phyloP scores from a whole-genome alignment of 2,888 invertebrate species.

The Hirtodrosophila trivittata region DNA sequence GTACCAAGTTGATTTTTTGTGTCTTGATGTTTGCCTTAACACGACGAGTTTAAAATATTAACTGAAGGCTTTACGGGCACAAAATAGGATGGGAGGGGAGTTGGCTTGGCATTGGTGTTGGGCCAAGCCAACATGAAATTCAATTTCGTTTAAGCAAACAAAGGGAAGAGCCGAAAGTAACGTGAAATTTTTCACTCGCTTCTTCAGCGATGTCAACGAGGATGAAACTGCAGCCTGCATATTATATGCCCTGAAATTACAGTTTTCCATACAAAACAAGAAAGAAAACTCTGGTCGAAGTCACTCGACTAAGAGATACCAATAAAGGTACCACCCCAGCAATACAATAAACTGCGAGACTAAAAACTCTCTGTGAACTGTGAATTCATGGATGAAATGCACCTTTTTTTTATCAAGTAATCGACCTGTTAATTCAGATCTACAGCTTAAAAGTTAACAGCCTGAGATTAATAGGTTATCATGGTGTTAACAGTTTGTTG shows the following conservation, averaged over 20 bases:
- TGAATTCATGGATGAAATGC: no score
- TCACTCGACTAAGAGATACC: neutral
- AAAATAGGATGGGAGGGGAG: neutral
- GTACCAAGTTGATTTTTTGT: conserved; percentile 55
- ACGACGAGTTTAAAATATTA: conserved; percentile 71
- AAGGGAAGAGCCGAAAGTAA: conserved; percentile 35
- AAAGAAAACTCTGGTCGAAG: neutral
- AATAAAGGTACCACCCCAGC: no score
- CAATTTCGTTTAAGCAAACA: conserved; percentile 77
- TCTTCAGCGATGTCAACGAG: conserved; percentile 52
- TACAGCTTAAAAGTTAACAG: no score
- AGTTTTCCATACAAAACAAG: conserved; percentile 36
- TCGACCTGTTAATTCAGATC: no score
- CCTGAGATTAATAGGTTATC: no score
- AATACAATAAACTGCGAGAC: no score
- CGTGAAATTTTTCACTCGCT: conserved; percentile 58
- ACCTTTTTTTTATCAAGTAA: no score
- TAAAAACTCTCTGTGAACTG: no score
- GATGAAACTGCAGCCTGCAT: conserved; percentile 72
- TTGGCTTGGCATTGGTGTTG: conserved; percentile 5
- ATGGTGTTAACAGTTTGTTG: no score
- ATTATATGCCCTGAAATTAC: conserved; percentile 74
- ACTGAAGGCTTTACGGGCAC: conserved; percentile 21
- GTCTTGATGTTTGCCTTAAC: conserved; percentile 62
- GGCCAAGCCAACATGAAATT: conserved; percentile 61